A percentile compares a stretch with the other conserved stretches of the same genome.
These are phyloP conservation scores for Phalacrocorax brasilianus DNA, from an alignment of 2,113 vertebrate genomes.

Conservation along the genomic window DNA sequence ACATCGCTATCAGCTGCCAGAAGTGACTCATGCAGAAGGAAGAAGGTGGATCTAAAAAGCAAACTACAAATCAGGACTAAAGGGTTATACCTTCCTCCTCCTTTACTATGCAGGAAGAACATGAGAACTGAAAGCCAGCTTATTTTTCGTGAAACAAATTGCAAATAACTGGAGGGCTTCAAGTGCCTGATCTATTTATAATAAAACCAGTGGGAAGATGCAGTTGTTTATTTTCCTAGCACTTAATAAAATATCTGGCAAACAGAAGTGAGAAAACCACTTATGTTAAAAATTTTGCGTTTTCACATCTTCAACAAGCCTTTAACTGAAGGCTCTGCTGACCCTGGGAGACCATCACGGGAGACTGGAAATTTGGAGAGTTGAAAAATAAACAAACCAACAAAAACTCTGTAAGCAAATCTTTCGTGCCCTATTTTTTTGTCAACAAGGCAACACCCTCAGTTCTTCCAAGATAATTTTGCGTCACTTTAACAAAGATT, in stretches of 20 bases:
- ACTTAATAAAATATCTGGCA: conserved; percentile 51
- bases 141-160: background rate
- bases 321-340: background rate
- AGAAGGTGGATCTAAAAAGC: background rate
- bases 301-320: background rate
- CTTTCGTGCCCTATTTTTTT: background rate
- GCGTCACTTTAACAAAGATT: background rate
- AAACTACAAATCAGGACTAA: background rate
- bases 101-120: background rate
- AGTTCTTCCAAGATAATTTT: background rate
- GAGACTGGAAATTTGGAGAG: background rate
- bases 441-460: background rate
- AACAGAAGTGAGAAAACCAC: conserved; percentile 31
- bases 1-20: background rate
- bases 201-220: conserved; percentile 13
- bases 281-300: background rate
- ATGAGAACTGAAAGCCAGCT: background rate
- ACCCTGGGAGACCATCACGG: background rate
- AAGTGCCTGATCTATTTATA: conserved; percentile 22
- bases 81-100: background rate
- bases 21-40: background rate
- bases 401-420: background rate
- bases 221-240: conserved; percentile 42
- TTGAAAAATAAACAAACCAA: background rate
- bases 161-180: background rate